Percentiles rank a stretch among this genome's conserved stretches.
These are phyloP conservation scores for Prochilodus magdalenae DNA, from an alignment of 2,113 vertebrate genomes.

Conservation along the genomic window DNA sequence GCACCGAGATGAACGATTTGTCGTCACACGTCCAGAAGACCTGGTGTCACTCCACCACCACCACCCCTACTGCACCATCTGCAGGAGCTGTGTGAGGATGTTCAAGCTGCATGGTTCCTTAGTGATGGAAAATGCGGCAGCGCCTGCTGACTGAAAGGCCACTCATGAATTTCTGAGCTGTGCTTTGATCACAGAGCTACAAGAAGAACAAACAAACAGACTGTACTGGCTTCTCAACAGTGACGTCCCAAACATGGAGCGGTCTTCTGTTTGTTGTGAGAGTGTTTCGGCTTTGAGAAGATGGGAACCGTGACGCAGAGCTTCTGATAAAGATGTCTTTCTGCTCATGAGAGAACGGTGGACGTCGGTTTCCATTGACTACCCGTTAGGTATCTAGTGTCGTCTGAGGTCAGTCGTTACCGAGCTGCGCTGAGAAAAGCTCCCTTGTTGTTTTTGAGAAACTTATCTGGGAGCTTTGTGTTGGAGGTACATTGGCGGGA, in stretches of 20 bases:
- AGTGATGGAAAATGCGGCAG: neutral
- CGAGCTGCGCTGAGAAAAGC: conserved; percentile 29
- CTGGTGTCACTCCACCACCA: too few relatives aligned
- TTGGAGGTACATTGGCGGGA: conserved; percentile 36
- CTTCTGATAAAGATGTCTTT: conserved; percentile 12
- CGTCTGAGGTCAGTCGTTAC: conserved; percentile 29
- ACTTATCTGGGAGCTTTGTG: conserved; percentile 26
- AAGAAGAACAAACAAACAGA: too few relatives aligned
- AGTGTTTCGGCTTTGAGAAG: neutral
- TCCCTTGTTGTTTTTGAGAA: conserved; percentile 27
- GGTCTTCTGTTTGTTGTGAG: neutral
- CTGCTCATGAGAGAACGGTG: conserved; percentile 14
- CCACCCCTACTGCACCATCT: too few relatives aligned
- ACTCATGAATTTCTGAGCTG: neutral
- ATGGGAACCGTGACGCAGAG: neutral
- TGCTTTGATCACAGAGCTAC: too few relatives aligned
- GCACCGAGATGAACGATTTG: too few relatives aligned
- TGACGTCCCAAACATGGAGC: neutral
- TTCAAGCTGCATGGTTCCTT: too few relatives aligned
- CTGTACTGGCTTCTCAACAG: neutral
- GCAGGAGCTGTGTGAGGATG: too few relatives aligned
- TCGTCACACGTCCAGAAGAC: too few relatives aligned
- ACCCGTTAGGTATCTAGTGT: conserved; percentile 35
- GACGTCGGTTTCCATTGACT: conserved; percentile 34
- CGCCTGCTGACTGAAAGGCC: conserved; percentile 1